Base-by-base conservation (phyloP, 2,113 vertebrate species). In the Crotalus horridus region DNA sequence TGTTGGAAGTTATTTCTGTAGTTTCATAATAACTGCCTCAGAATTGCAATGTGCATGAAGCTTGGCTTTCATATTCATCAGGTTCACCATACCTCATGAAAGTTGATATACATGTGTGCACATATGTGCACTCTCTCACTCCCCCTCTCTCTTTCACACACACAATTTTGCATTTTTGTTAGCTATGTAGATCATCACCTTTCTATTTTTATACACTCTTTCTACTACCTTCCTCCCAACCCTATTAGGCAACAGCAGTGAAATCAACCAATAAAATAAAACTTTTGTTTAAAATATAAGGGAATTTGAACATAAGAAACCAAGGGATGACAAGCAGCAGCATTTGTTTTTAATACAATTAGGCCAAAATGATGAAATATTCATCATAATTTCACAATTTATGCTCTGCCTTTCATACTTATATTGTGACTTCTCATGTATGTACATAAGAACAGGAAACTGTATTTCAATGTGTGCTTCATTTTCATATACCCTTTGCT, bases 91-190 rank as follows among this genome's bases (percentile, higher is more conserved):
- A 88, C 55, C 89, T 91, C 81, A 0, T 2, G 8, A 89, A 87
- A 85, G 58, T 93, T 53, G 33, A 43, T 81, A 81, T 20, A 81
- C 74, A 43, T 43, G 17, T 21, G 7, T 43, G 15, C 33, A n/a
- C 29, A 33, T 69, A 12, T 33, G 56, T 58, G 21, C 21, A 0
- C 21, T n/a, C 12, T 69, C 12, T n/a, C 29, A 15, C 12, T 15
- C 4, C 0, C 0, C 61, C 59, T 3, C 59, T 29, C 58, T 24
- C 21, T 58, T 7, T 7, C 58, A 10, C 58, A 59, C 23, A 85
- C 39, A 95, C n/a, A 95, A 90, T 89, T 59, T 64, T 53, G 17
- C 69, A 92, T 74, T 88, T 93, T 48, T 87, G 5, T 90, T 61
- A 90, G 56, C 54, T 59, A 64, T 56, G 53, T 29, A 90, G 74